Base-by-base conservation (phyloP, 2,888 invertebrate species). In the Drosophila neutralis region DNA sequence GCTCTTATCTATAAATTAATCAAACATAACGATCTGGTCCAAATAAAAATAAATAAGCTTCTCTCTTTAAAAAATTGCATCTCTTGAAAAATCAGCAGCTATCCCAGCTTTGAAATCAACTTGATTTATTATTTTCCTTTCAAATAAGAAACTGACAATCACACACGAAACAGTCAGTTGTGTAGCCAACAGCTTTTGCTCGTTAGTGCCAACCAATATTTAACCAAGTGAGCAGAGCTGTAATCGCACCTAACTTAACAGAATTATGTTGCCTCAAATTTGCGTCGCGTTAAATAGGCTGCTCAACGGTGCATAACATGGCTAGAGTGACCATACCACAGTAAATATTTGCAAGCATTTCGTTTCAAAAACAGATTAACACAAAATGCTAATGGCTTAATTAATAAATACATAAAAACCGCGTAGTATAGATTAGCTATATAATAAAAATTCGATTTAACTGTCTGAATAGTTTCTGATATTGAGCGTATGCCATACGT, bases 1-100 rank as follows among this genome's bases (percentile, higher is more conserved):
- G 69, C 69, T 69, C 36, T 27, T 69, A 69, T 57, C 27, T 58
- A 45, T 60, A 40, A 61, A 61, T 42, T 57, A 69, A 69, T 69
- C 69, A 69, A 69, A 69, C 48, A 33, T 69, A 60, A 69, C 70
- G 70, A 60, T 69, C 70, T 69, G 70, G 69, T 69, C 69, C 69
- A 69, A 69, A 59, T 69, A 69, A 69, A 69, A 45, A 42, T 48
- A 15, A 31, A 29, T 57, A 51, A 42, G 48, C 48, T 54, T 67
- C 54, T 54, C 68, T 67, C 68, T 59, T 18, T 27, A 38, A 24
- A 0, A 65, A 45, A 45, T 36, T 36, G 15, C 6, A 49, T 40
- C 4, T 40, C 24, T 24, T 36, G 7, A n/a, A 59, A 29, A 3
- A 4, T 18, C 2, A 8, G 13, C 13, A n/a, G 13, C 7, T n/a